These are phyloP conservation scores for Hyles vespertilio DNA, from an alignment of 1,140 invertebrate genomes.

Conservation along the genomic window DNA sequence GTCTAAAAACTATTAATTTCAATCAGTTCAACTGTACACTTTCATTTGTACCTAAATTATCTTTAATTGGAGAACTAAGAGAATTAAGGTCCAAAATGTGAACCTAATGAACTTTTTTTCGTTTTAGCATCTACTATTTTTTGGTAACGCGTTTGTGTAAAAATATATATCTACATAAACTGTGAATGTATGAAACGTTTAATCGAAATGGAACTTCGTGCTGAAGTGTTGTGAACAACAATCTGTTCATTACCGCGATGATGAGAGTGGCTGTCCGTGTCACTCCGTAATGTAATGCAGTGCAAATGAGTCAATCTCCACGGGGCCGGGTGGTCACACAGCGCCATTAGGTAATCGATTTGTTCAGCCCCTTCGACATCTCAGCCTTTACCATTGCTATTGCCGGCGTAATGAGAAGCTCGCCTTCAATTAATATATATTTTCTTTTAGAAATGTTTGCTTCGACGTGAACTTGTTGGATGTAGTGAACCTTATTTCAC, in stretches of 20 bases:
- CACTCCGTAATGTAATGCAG: slow-evolving; percentile 73
- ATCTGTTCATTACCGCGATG: slow-evolving; percentile 56
- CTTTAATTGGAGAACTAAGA: no score
- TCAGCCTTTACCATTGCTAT: slow-evolving; percentile 28
- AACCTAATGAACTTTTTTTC: no score
- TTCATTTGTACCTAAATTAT: slow-evolving; percentile 1
- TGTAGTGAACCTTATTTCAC: no score
- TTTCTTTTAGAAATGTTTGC: background rate
- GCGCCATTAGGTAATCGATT: slow-evolving; percentile 71
- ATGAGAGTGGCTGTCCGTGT: slow-evolving; percentile 71
- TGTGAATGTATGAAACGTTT: no score
- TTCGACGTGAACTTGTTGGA: background rate
- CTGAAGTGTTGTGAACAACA: slow-evolving; percentile 34
- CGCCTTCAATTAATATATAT: background rate
- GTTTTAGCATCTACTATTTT: no score
- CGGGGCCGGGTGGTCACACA: slow-evolving; percentile 57
- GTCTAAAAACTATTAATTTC: no score
- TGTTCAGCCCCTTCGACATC: slow-evolving; percentile 51
- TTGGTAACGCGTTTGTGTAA: no score
- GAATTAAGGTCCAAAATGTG: no score
- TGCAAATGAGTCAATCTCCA: slow-evolving; percentile 74
- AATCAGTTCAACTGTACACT: background rate
- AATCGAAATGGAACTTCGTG: slow-evolving; percentile 27
- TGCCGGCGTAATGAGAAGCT: slow-evolving; percentile 3
- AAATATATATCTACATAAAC: no score